A percentile compares a stretch with the other conserved stretches of the same genome.
Conservation (phyloP, 2,888 invertebrate species). For the Melanargia galathea region DNA sequence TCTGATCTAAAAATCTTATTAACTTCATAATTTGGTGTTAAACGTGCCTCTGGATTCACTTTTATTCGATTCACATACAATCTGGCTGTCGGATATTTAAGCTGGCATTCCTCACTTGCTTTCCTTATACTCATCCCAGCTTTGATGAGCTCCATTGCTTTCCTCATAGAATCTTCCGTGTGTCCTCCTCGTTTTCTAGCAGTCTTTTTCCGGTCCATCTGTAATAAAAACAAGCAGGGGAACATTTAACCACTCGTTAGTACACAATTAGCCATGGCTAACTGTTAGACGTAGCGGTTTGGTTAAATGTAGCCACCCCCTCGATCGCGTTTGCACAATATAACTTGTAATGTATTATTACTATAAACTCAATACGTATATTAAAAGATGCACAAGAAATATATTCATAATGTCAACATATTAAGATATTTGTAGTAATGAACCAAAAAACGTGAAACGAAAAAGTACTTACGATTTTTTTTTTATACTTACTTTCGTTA, state of each 20-base stretch:
- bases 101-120: background rate
- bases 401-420: background rate
- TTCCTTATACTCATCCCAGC: constrained; percentile 1
- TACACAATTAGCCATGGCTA: constrained; percentile 1
- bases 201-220: constrained; percentile 2
- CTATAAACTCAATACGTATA: no score
- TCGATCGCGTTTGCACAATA: background rate
- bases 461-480: constrained; percentile 2
- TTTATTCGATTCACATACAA: background rate
- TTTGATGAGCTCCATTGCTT: background rate
- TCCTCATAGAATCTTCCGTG: constrained; percentile 1
- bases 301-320: background rate
- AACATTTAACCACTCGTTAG: background rate
- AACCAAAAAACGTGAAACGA: constrained; percentile 1
- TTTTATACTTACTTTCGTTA: background rate
- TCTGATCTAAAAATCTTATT: background rate
- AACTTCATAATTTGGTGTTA: constrained; percentile 1
- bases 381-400: background rate
- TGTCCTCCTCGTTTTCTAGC: background rate
- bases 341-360: background rate
- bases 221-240: background rate
- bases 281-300: background rate
- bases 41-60: constrained; percentile 1
- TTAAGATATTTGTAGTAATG: constrained; percentile 1
- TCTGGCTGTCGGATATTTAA: constrained; percentile 1